These are phyloP conservation scores for Mermis nigrescens DNA, from an alignment of 2,888 invertebrate species.

Conservation along the genomic window DNA sequence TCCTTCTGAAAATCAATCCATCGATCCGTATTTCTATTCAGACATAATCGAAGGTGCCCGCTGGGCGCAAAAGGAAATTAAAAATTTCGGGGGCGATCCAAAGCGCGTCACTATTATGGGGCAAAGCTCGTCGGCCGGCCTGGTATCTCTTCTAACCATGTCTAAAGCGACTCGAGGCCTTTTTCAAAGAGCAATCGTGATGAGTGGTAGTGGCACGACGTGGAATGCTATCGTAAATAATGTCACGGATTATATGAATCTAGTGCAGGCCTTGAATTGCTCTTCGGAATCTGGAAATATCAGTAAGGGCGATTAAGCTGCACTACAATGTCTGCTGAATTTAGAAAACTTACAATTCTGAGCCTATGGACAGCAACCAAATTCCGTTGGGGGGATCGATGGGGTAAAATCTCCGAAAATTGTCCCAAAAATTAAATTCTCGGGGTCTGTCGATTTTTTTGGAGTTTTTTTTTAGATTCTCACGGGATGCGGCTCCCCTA, in stretches of 20 bases:
- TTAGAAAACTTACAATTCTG: too few relatives aligned
- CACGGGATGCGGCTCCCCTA: too few relatives aligned
- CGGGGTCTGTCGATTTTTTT: too few relatives aligned
- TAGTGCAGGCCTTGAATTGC: not conserved
- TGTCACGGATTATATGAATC: not conserved
- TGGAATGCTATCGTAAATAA: not conserved
- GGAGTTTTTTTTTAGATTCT: too few relatives aligned
- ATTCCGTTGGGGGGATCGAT: too few relatives aligned
- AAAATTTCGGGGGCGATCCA: constrained; percentile 16
- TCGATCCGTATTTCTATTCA: not conserved
- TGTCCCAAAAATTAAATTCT: too few relatives aligned
- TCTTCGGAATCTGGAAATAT: too few relatives aligned
- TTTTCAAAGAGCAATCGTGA: not conserved
- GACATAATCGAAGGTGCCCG: not conserved
- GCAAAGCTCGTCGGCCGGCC: constrained; percentile 14
- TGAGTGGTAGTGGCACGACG: not conserved
- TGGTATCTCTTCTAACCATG: constrained; percentile 8
- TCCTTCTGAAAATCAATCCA: too few relatives aligned
- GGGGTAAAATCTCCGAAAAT: too few relatives aligned
- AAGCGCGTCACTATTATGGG: constrained; percentile 16
- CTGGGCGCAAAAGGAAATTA: constrained; percentile 14
- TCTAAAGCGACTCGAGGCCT: not conserved
- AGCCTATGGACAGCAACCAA: too few relatives aligned
- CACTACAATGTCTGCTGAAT: too few relatives aligned
- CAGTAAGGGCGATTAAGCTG: too few relatives aligned